Conservation (phyloP, 92 coral and sea anemone genomes). For the Parazoanthus swiftii region DNA sequence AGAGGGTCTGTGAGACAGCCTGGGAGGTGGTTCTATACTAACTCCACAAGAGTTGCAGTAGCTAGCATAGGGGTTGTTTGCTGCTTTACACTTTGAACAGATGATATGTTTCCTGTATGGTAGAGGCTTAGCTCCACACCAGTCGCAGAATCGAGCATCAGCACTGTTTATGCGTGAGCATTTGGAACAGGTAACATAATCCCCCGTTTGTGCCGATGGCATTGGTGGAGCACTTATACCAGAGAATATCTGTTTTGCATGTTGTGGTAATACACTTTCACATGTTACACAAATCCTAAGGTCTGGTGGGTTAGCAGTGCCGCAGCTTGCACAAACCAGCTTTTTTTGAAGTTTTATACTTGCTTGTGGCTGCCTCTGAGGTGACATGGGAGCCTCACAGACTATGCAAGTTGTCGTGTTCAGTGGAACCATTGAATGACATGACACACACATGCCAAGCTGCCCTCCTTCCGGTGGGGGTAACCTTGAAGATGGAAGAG, state of each 20-base stretch:
- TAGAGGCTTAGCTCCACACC: slow-evolving; percentile 95
- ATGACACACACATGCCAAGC: slow-evolving; percentile 92
- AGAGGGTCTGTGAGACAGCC: slow-evolving; percentile 67
- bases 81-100: slow-evolving; percentile 84
- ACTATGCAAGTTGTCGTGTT: slow-evolving; percentile 90
- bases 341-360: slow-evolving; percentile 71
- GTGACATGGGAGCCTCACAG: slow-evolving; percentile 93
- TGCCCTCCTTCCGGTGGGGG: slow-evolving; percentile 97
- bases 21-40: slow-evolving; percentile 91
- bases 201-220: slow-evolving; percentile 78
- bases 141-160: slow-evolving; percentile 96
- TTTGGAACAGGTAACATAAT: slow-evolving; percentile 88
- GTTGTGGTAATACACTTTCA: slow-evolving; percentile 79
- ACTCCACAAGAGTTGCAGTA: slow-evolving; percentile 94
- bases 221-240: slow-evolving; percentile 89
- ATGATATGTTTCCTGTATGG: slow-evolving; percentile 71
- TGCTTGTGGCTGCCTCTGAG: slow-evolving; percentile 95
- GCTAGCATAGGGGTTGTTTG: slow-evolving; percentile 77
- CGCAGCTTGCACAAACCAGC: slow-evolving; percentile 86
- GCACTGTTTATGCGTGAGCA: slow-evolving; percentile 94
- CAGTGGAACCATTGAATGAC: slow-evolving; percentile 94
- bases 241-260: slow-evolving; percentile 84
- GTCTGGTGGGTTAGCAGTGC: slow-evolving; percentile 94
- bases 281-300: slow-evolving; percentile 88
- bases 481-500: slow-evolving; percentile 75